Percentiles rank a stretch among this genome's conserved stretches.
These are phyloP conservation scores for Lasioglossum oenotherae DNA, from an alignment of 2,888 invertebrate species.

Conservation along the genomic window DNA sequence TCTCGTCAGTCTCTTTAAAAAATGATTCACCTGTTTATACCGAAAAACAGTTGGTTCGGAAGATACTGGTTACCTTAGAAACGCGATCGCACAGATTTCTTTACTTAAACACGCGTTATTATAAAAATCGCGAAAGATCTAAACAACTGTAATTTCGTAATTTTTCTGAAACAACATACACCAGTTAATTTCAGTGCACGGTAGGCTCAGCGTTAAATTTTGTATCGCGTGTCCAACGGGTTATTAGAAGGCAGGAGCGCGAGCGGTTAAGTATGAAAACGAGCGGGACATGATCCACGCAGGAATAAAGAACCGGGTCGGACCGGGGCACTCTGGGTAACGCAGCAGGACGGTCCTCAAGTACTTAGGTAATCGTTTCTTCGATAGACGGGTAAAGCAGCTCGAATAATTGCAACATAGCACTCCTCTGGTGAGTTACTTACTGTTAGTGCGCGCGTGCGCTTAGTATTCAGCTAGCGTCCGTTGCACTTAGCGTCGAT, in stretches of 20 bases:
- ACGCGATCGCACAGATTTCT: not conserved
- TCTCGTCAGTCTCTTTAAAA: too few relatives aligned
- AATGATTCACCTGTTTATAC: too few relatives aligned
- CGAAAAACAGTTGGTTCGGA: too few relatives aligned
- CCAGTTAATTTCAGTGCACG: not conserved
- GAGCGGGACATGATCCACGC: not conserved
- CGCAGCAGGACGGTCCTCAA: not conserved
- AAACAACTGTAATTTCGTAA: not conserved
- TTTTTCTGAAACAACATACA: not conserved
- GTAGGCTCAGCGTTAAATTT: not conserved
- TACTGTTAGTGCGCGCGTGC: not conserved
- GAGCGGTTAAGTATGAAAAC: not conserved
- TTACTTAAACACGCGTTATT: not conserved
- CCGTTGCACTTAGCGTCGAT: not conserved
- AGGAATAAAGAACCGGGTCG: not conserved
- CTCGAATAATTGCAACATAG: slow-evolving; percentile 4
- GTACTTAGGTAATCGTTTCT: slow-evolving; percentile 1
- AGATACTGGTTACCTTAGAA: too few relatives aligned
- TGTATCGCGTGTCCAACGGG: not conserved
- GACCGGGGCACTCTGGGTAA: not conserved
- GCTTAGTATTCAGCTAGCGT: not conserved
- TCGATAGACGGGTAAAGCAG: not conserved
- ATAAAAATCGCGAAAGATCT: not conserved
- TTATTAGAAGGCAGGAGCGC: not conserved
- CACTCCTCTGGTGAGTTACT: not conserved